Evolutionary conservation across 2,888 invertebrate genomes (phyloP).

Genomic region (Andrena minutula): DNA sequence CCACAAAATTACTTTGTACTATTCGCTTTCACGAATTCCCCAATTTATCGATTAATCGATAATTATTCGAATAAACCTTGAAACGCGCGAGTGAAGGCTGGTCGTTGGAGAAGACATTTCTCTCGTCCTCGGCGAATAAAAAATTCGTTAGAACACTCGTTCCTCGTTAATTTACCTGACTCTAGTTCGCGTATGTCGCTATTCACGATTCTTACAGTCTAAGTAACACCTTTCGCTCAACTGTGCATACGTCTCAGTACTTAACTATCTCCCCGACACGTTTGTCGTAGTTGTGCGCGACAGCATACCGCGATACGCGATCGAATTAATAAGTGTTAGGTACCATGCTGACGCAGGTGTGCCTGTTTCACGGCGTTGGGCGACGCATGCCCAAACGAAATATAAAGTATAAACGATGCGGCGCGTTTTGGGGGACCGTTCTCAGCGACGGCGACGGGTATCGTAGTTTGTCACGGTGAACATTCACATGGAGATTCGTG

Average conservation of each 20-base stretch:
- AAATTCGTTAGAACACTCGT: not conserved
- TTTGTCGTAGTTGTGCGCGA: slow-evolving; percentile 1
- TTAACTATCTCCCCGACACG: not conserved
- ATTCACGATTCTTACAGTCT: slow-evolving; percentile 17
- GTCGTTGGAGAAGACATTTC: slow-evolving; percentile 13
- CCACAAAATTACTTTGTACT: slow-evolving; percentile 32
- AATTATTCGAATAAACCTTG: slow-evolving; percentile 32
- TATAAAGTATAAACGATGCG: slow-evolving; percentile 29
- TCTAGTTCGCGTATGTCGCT: not conserved
- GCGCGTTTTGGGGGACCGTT: not conserved
- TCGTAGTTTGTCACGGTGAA: not conserved
- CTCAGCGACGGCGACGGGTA: not conserved
- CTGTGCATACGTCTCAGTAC: slow-evolving; percentile 4
- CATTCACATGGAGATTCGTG: slow-evolving; percentile 18
- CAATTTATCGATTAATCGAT: not conserved
- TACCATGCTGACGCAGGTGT: not conserved
- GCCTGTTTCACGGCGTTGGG: not conserved
- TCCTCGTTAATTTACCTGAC: not conserved
- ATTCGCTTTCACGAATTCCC: slow-evolving; percentile 15
- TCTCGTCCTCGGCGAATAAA: not conserved
- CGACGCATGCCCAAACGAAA: slow-evolving; percentile 10
- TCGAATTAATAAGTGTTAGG: slow-evolving; percentile 7
- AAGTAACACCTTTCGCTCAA: slow-evolving; percentile 16
- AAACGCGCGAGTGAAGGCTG: not conserved
- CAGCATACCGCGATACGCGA: slow-evolving; percentile 2